Base-by-base conservation (phyloP, 2,113 vertebrate species). In the rabbit (Oryctolagus cuniculus) region DNA sequence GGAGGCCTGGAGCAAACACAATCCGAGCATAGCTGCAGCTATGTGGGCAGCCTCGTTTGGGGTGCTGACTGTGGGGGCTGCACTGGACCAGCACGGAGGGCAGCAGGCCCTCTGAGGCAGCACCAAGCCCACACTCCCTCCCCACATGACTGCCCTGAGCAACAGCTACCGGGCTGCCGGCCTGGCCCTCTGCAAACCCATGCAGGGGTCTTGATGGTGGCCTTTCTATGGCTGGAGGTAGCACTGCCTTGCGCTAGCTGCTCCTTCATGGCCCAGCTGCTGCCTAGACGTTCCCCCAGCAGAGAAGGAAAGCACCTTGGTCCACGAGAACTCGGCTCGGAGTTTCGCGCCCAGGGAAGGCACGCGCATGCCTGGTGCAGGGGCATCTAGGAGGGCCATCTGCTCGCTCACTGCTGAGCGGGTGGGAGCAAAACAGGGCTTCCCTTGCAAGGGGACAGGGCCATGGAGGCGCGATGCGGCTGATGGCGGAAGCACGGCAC, bases 261-360 rank as follows among this genome's bases (percentile, higher is more conserved):
- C 2, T 63, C 24, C 61, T 72, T 44, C 0, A 0, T 0, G 7
- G 22, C 0, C 4, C 15, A 49, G n/a, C 4, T 58, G 83, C 34
- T 80, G n/a, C 77, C 19, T 44, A 44, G 44, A 44, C 44, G 6
- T 44, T 44, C 44, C 44, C 44, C 44, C 44, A 44, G 44, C 27
- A 34, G 4, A 8, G 53, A 88, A 87, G 34, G 27, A 6, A 51
- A 55, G 82, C 19, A 66, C 22, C 49, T 4, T 38, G 51, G 27
- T 49, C 24, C 12, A 3, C 10, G 38, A 53, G 49, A 75, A 81
- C 24, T 85, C 77, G 5, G 31, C 15, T 89, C 5, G 0, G 15
- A 70, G 36, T 10, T 93, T 85, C 0, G 0, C 31, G 77, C 22
- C 38, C 10, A 36, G 72, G 72, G 85, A 34, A 77, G n/a, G 3